These are phyloP conservation scores for Hanleya hanleyi DNA, from an alignment of 2,888 invertebrate genomes.

Conservation along the genomic window DNA sequence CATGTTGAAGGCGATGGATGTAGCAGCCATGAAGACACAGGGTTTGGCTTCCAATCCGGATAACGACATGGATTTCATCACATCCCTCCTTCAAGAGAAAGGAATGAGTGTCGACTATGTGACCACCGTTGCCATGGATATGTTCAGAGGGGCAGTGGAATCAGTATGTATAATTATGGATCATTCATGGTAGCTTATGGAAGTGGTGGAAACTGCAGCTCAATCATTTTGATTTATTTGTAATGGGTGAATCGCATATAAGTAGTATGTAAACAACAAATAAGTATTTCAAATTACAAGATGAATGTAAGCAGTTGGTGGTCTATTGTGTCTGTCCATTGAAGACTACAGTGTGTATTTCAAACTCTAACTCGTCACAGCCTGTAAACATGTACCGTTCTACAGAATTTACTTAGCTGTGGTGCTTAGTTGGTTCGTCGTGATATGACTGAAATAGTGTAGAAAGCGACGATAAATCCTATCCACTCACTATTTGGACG, in stretches of 20 bases:
- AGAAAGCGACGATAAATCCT: background rate
- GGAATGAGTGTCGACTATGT: background rate
- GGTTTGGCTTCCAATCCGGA: background rate
- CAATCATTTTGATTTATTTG: no score
- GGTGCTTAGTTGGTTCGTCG: background rate
- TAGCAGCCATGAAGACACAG: background rate
- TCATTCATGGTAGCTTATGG: no score
- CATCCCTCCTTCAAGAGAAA: background rate
- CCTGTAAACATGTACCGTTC: no score
- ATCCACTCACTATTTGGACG: background rate
- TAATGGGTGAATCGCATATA: no score
- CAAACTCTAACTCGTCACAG: no score
- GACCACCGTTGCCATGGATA: background rate
- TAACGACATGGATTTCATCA: background rate
- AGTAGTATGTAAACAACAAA: no score
- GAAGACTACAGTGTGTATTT: no score
- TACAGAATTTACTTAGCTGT: no score
- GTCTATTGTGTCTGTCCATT: no score
- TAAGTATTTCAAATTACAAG: no score
- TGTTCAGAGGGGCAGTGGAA: conserved; percentile 3
- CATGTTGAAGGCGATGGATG: conserved; percentile 3
- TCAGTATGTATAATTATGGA: background rate
- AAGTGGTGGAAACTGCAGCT: no score
- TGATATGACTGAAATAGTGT: background rate
- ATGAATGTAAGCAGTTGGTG: no score